phyloP scores from a whole-genome alignment of 2,797 vertebrate species.

The Bucorvus abyssinicus region DNA sequence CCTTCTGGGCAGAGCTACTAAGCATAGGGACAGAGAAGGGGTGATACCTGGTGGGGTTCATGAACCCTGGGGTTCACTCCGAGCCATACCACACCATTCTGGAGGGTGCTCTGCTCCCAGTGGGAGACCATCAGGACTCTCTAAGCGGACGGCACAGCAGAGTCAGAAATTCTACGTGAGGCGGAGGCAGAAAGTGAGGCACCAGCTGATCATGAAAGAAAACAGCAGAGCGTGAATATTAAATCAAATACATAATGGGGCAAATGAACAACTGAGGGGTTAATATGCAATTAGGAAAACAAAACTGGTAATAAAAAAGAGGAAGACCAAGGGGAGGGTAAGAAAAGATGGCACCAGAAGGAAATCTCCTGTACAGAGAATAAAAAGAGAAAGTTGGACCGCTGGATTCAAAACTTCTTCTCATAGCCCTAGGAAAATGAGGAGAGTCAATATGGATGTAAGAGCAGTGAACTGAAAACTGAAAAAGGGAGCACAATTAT shows the following conservation, averaged over 20 bases:
- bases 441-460: background rate
- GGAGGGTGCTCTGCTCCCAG: background rate
- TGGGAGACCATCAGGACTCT: background rate
- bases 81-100: background rate
- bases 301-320: background rate
- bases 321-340: background rate
- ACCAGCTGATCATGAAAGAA: background rate
- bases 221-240: background rate
- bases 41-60: background rate
- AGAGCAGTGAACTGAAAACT: background rate
- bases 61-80: background rate
- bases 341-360: background rate
- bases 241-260: background rate
- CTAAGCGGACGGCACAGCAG: accelerated
- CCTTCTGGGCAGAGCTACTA: background rate
- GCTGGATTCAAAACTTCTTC: background rate
- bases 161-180: accelerated
- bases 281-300: background rate
- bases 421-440: background rate
- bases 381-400: background rate
- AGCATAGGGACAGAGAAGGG: background rate
- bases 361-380: background rate
- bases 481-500: background rate
- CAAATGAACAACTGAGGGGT: background rate
- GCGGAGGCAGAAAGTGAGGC: background rate